Conservation (phyloP, 2,113 vertebrate species). For the Mystacornis crossleyi region DNA sequence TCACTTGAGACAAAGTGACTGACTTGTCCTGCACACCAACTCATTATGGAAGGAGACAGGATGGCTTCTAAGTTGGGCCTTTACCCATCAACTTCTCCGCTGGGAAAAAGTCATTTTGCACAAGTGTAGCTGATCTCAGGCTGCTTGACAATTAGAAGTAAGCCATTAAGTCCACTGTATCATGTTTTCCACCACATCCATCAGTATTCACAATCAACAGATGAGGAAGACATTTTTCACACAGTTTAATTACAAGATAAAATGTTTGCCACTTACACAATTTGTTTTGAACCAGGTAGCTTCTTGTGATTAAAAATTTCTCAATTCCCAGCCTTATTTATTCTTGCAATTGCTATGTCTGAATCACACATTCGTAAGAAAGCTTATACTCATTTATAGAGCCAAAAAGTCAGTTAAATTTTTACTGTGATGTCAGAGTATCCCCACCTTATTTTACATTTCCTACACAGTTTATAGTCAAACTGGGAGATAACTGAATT, state of each 20-base stretch:
- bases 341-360: not conserved
- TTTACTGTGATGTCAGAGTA: not conserved
- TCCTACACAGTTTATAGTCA: not conserved
- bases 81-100: not conserved
- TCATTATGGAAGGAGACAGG: not conserved
- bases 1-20: not conserved
- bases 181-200: constrained; percentile 63
- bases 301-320: not conserved
- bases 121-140: not conserved
- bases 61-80: not conserved
- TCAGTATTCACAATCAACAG: constrained; percentile 35
- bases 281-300: not conserved
- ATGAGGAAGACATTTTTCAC: constrained; percentile 4
- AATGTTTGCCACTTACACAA: not conserved
- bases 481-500: not conserved
- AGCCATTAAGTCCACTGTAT: constrained; percentile 8
- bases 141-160: not conserved
- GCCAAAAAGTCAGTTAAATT: not conserved
- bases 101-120: not conserved
- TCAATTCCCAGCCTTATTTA: not conserved
- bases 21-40: not conserved
- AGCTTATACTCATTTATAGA: not conserved
- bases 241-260: constrained; percentile 5
- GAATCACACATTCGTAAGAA: not conserved
- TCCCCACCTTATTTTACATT: not conserved